Evolutionary conservation across 2,888 invertebrate genomes (phyloP).

Genomic region (Galerucella pusilla): DNA sequence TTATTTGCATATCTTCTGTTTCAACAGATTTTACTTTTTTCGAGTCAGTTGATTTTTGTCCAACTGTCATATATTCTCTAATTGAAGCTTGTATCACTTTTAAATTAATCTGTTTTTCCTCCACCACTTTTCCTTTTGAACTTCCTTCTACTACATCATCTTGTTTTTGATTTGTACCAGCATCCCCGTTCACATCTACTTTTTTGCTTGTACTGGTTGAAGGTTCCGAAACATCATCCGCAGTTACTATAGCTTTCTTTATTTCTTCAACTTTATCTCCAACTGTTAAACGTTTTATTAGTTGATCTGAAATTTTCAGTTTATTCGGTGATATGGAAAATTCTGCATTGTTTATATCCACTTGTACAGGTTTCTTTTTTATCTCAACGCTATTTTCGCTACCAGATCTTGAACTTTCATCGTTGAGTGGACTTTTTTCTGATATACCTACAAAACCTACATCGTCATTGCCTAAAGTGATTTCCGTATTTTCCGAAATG

Average conservation of each 20-base stretch:
- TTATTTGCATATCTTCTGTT: not conserved
- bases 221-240: not conserved
- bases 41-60: not conserved
- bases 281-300: slow-evolving; percentile 59
- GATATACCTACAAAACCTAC: slow-evolving; percentile 46
- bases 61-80: slow-evolving; percentile 22
- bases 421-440: slow-evolving; percentile 48
- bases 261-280: slow-evolving; percentile 38
- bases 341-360: slow-evolving; percentile 55
- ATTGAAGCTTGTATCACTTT: slow-evolving; percentile 27
- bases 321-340: slow-evolving; percentile 56
- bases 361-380: slow-evolving; percentile 55
- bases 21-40: not conserved
- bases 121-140: not conserved
- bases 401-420: slow-evolving; percentile 44
- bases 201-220: not conserved
- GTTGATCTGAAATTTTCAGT: slow-evolving; percentile 58
- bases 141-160: not conserved
- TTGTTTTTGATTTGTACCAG: not conserved
- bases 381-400: slow-evolving; percentile 46
- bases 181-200: not conserved
- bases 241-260: slow-evolving; percentile 27
- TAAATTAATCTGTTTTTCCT: slow-evolving; percentile 13
- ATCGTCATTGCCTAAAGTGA: slow-evolving; percentile 53
- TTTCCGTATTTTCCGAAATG: slow-evolving; percentile 57